A percentile compares a stretch with the other conserved stretches of the same genome.
These are phyloP conservation scores for Phyto melanocephala DNA, from an alignment of 2,888 invertebrate species.

Conservation along the genomic window DNA sequence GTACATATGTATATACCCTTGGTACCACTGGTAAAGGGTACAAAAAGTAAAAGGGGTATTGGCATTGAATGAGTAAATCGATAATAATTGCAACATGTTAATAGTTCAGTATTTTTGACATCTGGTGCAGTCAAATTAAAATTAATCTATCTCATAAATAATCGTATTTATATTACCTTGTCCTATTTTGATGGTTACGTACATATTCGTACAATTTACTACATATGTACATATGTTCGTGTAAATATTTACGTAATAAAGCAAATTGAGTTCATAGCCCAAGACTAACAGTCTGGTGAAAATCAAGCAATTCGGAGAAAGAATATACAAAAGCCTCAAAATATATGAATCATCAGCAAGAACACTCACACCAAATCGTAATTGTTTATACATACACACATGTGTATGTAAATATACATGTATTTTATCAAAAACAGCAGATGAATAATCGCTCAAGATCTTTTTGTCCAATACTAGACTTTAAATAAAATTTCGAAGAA, in stretches of 20 bases:
- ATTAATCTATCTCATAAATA: background rate
- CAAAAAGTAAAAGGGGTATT: no score
- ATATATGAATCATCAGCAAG: conserved; percentile 48
- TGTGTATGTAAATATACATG: no score
- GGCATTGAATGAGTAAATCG: no score
- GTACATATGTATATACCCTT: no score
- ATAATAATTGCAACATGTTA: no score
- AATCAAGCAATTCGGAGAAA: conserved; percentile 55
- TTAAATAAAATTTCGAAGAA: conserved; percentile 38
- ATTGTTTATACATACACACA: no score
- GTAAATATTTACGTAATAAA: conserved; percentile 55
- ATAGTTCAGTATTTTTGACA: background rate
- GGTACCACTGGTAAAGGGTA: no score
- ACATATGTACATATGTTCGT: background rate
- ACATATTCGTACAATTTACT: background rate
- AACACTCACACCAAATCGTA: conserved; percentile 27
- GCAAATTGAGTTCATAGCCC: conserved; percentile 48
- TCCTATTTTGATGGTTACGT: background rate
- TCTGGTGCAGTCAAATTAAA: background rate
- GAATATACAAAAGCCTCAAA: conserved; percentile 1
- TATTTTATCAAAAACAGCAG: conserved; percentile 37
- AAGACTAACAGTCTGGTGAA: conserved; percentile 62
- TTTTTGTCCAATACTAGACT: background rate
- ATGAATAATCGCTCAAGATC: background rate
- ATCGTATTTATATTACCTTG: conserved; percentile 16